These are phyloP conservation scores for Planococcus citri DNA, from an alignment of 1,140 invertebrate genomes.

Conservation along the genomic window DNA sequence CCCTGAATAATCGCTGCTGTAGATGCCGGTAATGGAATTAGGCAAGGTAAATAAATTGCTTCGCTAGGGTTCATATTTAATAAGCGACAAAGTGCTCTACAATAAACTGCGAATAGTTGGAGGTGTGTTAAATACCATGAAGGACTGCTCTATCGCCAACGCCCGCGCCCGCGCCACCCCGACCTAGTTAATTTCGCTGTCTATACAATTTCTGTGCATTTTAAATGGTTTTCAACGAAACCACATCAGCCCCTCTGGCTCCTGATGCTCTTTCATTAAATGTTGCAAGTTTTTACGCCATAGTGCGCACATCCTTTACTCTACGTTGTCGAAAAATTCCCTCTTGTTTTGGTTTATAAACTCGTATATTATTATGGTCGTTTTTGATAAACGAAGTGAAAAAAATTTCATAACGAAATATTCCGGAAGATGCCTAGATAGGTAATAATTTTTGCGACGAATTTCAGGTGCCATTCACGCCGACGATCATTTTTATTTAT, in stretches of 20 bases:
- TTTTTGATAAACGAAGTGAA: too few relatives aligned
- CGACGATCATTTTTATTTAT: slow-evolving; percentile 26
- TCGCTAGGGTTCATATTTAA: background rate
- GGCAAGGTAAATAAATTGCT: background rate
- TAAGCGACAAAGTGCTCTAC: slow-evolving; percentile 1
- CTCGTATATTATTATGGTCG: too few relatives aligned
- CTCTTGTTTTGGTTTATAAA: too few relatives aligned
- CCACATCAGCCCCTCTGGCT: background rate
- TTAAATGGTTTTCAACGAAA: background rate
- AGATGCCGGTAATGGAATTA: background rate
- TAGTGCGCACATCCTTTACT: too few relatives aligned
- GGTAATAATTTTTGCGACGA: background rate
- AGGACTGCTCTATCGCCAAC: background rate
- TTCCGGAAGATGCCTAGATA: too few relatives aligned
- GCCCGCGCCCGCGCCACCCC: background rate
- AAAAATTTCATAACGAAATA: too few relatives aligned
- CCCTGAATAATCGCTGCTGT: background rate
- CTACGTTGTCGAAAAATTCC: too few relatives aligned
- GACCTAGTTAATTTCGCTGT: background rate
- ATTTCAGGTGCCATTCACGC: slow-evolving; percentile 24
- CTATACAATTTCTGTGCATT: background rate
- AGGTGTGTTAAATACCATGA: background rate
- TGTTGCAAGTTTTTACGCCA: too few relatives aligned
- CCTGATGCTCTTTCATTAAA: too few relatives aligned
- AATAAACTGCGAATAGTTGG: background rate